Evolutionary conservation across 2,888 invertebrate species (phyloP).

Genomic region (Patella pellucida): DNA sequence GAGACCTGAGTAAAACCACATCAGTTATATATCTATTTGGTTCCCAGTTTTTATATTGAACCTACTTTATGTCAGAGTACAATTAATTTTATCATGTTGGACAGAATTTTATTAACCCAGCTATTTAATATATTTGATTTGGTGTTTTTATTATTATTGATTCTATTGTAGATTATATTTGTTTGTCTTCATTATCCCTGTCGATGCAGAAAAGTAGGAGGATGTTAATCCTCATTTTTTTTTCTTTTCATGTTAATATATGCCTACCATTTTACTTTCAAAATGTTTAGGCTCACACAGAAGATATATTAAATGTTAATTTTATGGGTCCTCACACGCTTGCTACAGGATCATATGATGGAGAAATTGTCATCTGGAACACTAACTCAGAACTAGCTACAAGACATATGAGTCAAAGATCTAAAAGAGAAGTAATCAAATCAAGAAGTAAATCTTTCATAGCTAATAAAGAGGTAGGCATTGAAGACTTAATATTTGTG

Average conservation of each 20-base stretch:
- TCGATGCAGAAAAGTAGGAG: too few relatives aligned
- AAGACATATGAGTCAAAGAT: conserved; percentile 58
- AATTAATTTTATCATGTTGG: too few relatives aligned
- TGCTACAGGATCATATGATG: conserved; percentile 70
- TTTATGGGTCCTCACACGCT: conserved; percentile 64
- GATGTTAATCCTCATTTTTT: too few relatives aligned
- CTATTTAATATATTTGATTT: neutral
- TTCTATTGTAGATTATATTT: too few relatives aligned
- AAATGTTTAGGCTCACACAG: conserved; percentile 63
- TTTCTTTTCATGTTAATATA: too few relatives aligned
- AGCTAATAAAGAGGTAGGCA: conserved; percentile 19
- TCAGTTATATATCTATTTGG: too few relatives aligned
- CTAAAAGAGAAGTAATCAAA: conserved; percentile 36
- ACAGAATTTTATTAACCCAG: neutral
- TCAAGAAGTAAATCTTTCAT: conserved; percentile 25
- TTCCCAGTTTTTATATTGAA: too few relatives aligned
- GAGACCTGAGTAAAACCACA: too few relatives aligned
- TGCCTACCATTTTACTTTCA: too few relatives aligned
- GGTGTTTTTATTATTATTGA: neutral
- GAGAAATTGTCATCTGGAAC: conserved; percentile 71
- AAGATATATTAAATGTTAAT: conserved; percentile 68
- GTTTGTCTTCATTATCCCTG: too few relatives aligned
- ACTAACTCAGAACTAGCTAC: conserved; percentile 68
- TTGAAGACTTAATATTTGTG: too few relatives aligned
- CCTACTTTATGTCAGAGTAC: too few relatives aligned